Base-by-base conservation (phyloP, 2,113 vertebrate genomes). In the Epinephelus moara region DNA sequence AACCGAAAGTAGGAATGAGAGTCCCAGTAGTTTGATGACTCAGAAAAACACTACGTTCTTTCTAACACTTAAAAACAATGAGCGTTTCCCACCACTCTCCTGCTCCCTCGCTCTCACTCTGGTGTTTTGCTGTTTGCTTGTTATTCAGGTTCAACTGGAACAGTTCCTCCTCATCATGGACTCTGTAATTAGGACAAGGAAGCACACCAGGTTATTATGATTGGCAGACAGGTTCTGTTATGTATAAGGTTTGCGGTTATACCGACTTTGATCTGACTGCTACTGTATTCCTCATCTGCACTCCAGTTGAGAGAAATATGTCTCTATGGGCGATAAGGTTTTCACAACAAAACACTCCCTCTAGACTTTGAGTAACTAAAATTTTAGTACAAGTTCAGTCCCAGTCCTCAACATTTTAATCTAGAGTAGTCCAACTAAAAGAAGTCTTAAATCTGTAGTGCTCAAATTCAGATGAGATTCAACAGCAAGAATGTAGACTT, bases 341-440 rank as follows among this genome's bases (percentile, higher is more conserved):
- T 88, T 72, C 76, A 86, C 53, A 90, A 88, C 88, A 76, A 83
- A 91, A 84, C 88, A 91, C 87, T 79, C 87, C 88, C 79, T 75
- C 14, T 42, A 0, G 40, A 56, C 37, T 52, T 27, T 71, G 72
- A 85, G 86, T 83, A 70, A 83, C 59, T 42, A 2, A 11, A 27
- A 11, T 30, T 52, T 76, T 37, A 61, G 45, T 25, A 19, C 64
- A 74, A 70, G 67, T 81, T 82, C 56, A 72, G 50, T 59, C 40
- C 17, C 33, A 13, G 79, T 42, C 11, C 61, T 23, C 37, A 17
- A 52, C 1, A 12, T 68, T 72, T 68, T n/a, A 8, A 47, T 47
- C n/a, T 0, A 14, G 42, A 13, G n/a, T 11, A 13, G 23, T 52
- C 4, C 55, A n/a, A 68, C 23, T 42, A 21, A 10, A n/a, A 60